Percentiles rank a stretch among this genome's conserved stretches.
These are phyloP conservation scores for Ormyrus thymus DNA, from an alignment of 2,888 invertebrate species.

Conservation along the genomic window DNA sequence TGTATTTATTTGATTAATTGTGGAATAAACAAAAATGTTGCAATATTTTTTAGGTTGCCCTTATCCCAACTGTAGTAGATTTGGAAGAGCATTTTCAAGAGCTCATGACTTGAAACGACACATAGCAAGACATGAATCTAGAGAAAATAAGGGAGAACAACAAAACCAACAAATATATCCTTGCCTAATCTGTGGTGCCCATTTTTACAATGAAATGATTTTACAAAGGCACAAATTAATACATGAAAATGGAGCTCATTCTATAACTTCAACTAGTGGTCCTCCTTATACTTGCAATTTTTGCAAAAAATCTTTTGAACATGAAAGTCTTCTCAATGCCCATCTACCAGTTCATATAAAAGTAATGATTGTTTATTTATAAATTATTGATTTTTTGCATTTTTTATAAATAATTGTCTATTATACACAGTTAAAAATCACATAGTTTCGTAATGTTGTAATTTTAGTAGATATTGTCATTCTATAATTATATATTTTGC, in stretches of 20 bases:
- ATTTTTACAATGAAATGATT: conserved; percentile 61
- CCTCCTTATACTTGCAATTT: conserved; percentile 64
- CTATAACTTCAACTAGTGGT: conserved; percentile 42
- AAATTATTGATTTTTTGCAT: background rate
- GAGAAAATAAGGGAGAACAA: conserved; percentile 65
- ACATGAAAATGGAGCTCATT: conserved; percentile 43
- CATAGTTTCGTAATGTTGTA: background rate
- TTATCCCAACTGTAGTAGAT: conserved; percentile 69
- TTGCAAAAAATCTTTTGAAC: conserved; percentile 70
- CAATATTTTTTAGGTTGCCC: conserved; percentile 65
- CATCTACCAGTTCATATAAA: conserved; percentile 69
- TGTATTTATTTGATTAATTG: background rate
- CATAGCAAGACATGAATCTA: conserved; percentile 69
- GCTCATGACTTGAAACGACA: conserved; percentile 72
- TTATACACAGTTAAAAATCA: background rate
- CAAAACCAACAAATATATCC: conserved; percentile 57
- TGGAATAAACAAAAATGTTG: conserved; percentile 4
- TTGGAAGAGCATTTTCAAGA: conserved; percentile 71
- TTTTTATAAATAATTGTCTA: background rate
- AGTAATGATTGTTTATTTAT: conserved; percentile 58
- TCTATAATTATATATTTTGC: conserved; percentile 9
- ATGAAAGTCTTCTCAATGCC: conserved; percentile 67
- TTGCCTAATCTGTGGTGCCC: conserved; percentile 64
- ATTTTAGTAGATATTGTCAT: background rate
- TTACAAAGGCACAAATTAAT: conserved; percentile 57